Percentiles rank a stretch among this genome's conserved stretches.
phyloP scores from a whole-genome alignment of 2,113 vertebrate species.

The Helogale parvula region DNA sequence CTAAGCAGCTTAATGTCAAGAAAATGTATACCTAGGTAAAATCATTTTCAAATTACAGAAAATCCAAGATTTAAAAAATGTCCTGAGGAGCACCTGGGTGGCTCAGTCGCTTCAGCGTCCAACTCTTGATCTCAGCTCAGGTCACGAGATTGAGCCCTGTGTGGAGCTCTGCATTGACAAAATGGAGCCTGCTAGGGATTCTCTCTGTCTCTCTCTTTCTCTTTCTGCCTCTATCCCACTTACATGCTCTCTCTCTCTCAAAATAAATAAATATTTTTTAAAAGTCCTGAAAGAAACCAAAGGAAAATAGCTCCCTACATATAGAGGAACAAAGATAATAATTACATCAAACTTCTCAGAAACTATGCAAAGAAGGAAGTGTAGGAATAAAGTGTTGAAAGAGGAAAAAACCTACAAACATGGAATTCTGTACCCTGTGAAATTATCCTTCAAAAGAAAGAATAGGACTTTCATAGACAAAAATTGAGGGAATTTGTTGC shows the following conservation, averaged over 20 bases:
- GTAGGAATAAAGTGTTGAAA: neutral
- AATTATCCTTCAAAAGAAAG: neutral
- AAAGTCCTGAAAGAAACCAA: neutral
- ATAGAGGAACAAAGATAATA: neutral
- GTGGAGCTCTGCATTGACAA: no score
- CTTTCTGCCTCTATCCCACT: no score
- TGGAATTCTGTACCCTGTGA: neutral
- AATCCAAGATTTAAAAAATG: neutral
- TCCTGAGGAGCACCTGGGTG: no score
- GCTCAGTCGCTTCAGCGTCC: no score
- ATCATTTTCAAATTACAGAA: neutral
- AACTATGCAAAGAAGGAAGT: neutral
- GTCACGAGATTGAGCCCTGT: no score
- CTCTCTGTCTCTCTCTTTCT: no score
- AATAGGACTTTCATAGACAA: neutral
- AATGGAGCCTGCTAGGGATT: no score
- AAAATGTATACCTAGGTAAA: neutral
- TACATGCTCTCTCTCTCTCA: no score
- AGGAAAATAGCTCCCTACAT: neutral
- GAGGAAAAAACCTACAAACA: neutral
- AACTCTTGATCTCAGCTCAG: no score
- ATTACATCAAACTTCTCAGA: neutral
- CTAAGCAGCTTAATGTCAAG: neutral
- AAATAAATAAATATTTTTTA: no score
- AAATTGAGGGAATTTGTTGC: neutral